phyloP scores from a whole-genome alignment of 2,888 invertebrate species.

The Endomychus coccineus region DNA sequence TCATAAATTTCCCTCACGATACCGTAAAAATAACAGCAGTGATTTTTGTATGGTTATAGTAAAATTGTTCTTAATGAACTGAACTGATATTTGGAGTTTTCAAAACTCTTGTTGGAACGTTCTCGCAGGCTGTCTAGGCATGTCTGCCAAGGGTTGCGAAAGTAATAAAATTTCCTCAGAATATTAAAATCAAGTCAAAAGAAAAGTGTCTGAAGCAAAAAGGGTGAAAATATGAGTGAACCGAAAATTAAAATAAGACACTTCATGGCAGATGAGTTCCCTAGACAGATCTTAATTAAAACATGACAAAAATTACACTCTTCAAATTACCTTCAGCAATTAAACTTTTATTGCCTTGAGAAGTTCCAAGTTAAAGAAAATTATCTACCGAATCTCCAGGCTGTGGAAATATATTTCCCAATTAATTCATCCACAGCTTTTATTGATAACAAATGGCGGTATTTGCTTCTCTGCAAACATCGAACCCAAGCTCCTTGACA shows the following conservation, averaged over 20 bases:
- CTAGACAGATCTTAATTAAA: constrained; percentile 27
- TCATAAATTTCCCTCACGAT: no score
- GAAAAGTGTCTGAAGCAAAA: constrained; percentile 32
- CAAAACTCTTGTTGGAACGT: no score
- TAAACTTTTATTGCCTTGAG: constrained; percentile 33
- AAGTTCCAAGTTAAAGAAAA: constrained; percentile 22
- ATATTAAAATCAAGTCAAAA: constrained; percentile 32
- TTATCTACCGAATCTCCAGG: constrained; percentile 11
- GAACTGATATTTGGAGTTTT: no score
- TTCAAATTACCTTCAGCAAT: constrained; percentile 34
- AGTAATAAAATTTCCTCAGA: constrained; percentile 5
- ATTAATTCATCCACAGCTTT: no score
- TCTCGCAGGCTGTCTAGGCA: no score
- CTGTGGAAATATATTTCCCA: no score
- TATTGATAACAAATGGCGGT: no score
- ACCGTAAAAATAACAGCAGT: no score
- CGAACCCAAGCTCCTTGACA: no score
- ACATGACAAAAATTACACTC: constrained; percentile 37
- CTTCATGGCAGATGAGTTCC: constrained; percentile 30
- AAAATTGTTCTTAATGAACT: no score
- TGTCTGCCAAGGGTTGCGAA: not conserved
- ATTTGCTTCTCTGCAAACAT: no score
- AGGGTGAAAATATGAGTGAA: constrained; percentile 37
- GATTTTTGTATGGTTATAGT: no score
- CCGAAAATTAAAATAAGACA: constrained; percentile 38